These are phyloP conservation scores for Nasua narica DNA, from an alignment of 2,797 vertebrate species.

Conservation along the genomic window DNA sequence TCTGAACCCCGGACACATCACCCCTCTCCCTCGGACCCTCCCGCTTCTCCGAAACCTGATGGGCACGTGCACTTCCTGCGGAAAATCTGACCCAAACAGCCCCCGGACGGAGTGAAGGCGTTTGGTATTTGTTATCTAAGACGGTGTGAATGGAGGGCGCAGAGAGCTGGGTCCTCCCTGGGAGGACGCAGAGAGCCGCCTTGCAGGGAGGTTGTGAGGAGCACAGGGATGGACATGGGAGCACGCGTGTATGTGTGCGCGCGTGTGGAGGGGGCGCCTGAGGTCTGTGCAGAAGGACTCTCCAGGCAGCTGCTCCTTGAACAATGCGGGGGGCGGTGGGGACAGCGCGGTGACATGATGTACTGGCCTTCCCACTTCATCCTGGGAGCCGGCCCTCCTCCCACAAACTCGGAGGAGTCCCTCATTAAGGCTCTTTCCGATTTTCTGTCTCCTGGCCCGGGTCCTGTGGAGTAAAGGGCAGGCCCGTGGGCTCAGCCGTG, in stretches of 20 bases:
- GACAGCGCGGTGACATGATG: accelerated
- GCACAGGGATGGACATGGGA: neutral
- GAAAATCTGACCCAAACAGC: neutral
- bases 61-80: neutral
- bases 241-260: neutral
- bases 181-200: neutral
- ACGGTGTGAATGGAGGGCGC: conserved; percentile 51
- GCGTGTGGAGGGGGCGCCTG: neutral
- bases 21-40: neutral
- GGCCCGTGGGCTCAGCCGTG: neutral
- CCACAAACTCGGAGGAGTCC: neutral
- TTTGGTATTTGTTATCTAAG: conserved; percentile 65
- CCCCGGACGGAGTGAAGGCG: neutral
- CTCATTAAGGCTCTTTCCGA: neutral
- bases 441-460: neutral
- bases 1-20: neutral
- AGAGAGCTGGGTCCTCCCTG: neutral
- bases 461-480: neutral
- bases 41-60: neutral
- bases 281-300: neutral
- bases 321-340: accelerated
- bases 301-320: neutral
- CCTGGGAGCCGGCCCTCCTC: neutral
- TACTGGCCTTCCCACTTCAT: accelerated
- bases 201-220: neutral